phyloP scores from a whole-genome alignment of 2,888 invertebrate genomes.

The Oligia strigilis region DNA sequence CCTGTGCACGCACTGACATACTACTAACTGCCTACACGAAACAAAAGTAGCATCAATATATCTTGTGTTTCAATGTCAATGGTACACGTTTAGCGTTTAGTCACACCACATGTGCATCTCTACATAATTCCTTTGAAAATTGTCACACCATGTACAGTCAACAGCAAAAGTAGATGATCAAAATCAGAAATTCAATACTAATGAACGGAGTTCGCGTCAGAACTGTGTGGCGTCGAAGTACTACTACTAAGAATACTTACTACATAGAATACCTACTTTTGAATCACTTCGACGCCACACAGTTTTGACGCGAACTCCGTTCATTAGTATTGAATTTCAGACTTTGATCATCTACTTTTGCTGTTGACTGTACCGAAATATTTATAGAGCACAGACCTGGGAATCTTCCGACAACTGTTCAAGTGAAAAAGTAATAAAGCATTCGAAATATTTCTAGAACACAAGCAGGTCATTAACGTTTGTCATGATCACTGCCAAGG shows the following conservation, averaged over 20 bases:
- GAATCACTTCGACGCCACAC: too few relatives aligned
- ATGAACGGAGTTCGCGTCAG: too few relatives aligned
- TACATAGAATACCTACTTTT: too few relatives aligned
- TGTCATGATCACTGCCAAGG: conserved; percentile 86
- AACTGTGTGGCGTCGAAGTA: too few relatives aligned
- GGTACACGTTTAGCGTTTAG: conserved; percentile 64
- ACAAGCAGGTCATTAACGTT: conserved; percentile 83
- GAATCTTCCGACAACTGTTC: conserved; percentile 54
- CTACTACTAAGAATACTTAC: too few relatives aligned
- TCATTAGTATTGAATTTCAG: too few relatives aligned
- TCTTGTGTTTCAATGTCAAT: conserved; percentile 77
- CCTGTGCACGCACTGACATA: conserved; percentile 73
- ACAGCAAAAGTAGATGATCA: too few relatives aligned
- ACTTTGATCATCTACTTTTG: too few relatives aligned
- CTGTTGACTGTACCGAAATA: conserved; percentile 25
- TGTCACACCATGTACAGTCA: conserved; percentile 7
- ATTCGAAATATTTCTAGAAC: conserved; percentile 77
- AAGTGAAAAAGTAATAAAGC: conserved; percentile 66
- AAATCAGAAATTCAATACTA: too few relatives aligned
- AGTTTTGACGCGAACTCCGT: too few relatives aligned
- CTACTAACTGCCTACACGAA: conserved; percentile 69
- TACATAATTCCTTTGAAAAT: conserved; percentile 52
- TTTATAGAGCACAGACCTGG: conserved; percentile 56
- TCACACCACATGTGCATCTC: conserved; percentile 46
- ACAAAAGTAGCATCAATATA: conserved; percentile 73